Conservation (phyloP, 2,797 vertebrate species). For the Poliocrania exsul region DNA sequence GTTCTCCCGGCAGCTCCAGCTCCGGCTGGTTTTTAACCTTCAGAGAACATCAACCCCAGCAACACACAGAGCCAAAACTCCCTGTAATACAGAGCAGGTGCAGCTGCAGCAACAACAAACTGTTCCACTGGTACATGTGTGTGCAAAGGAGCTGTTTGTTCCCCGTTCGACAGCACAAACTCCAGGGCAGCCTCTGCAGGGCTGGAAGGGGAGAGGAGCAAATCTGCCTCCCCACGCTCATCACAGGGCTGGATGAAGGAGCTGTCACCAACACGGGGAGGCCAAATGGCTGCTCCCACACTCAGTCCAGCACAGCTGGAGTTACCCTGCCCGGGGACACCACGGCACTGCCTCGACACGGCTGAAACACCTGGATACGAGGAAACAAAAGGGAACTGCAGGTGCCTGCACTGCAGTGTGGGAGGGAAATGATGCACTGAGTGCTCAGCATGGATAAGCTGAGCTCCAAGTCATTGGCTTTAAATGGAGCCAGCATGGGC, state of each 20-base stretch:
- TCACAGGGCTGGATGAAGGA: not conserved
- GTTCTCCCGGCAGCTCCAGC: not conserved
- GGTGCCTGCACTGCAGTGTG: not conserved
- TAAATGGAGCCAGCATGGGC: not conserved
- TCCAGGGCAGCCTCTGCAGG: not conserved
- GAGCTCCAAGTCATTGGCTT: not conserved
- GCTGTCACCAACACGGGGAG: not conserved
- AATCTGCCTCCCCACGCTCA: not conserved
- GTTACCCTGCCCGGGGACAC: not conserved
- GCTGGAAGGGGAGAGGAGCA: not conserved
- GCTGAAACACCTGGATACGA: not conserved
- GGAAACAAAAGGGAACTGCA: not conserved
- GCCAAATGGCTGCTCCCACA: not conserved
- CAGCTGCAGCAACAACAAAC: not conserved
- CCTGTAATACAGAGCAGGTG: not conserved
- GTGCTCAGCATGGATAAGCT: fast-evolving
- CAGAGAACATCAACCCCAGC: not conserved
- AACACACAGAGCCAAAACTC: not conserved
- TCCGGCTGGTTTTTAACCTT: not conserved
- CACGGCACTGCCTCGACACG: fast-evolving
- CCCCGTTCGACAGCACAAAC: not conserved
- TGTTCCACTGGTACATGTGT: not conserved
- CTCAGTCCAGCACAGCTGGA: not conserved
- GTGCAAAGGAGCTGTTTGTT: not conserved
- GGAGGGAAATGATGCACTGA: fast-evolving